phyloP scores from a whole-genome alignment of 2,113 vertebrate species.

The Rattus rattus region DNA sequence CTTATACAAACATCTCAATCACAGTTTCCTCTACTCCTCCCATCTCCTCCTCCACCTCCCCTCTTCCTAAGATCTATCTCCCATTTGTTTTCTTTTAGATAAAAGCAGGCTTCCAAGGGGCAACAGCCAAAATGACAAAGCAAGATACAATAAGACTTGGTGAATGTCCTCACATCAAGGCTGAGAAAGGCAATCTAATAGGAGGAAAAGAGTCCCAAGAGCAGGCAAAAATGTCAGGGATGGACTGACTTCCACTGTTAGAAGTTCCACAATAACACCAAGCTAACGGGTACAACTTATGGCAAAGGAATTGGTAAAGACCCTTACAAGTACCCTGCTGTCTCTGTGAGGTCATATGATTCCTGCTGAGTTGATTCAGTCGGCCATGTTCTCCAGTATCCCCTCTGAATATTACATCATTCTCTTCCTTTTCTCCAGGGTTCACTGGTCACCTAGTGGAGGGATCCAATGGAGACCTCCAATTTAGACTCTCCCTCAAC shows the following conservation, averaged over 20 bases:
- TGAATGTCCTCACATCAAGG: not conserved
- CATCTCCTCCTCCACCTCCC: not conserved
- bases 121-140: not conserved
- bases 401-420: not conserved
- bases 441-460: not conserved
- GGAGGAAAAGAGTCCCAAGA: not conserved
- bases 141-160: not conserved
- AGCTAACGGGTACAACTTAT: not conserved
- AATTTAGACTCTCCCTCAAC: not conserved
- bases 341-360: not conserved
- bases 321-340: not conserved
- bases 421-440: not conserved
- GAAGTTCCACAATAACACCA: not conserved
- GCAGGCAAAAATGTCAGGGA: not conserved
- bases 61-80: not conserved
- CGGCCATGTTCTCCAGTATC: not conserved
- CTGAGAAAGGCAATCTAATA: not conserved
- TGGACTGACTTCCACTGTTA: not conserved
- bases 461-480: not conserved
- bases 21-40: not conserved
- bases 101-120: not conserved
- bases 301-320: not conserved
- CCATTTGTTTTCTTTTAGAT: not conserved
- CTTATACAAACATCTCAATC: not conserved
- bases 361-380: not conserved